These are phyloP conservation scores for Calycopis cecrops DNA, from an alignment of 1,140 invertebrate species.

Conservation along the genomic window DNA sequence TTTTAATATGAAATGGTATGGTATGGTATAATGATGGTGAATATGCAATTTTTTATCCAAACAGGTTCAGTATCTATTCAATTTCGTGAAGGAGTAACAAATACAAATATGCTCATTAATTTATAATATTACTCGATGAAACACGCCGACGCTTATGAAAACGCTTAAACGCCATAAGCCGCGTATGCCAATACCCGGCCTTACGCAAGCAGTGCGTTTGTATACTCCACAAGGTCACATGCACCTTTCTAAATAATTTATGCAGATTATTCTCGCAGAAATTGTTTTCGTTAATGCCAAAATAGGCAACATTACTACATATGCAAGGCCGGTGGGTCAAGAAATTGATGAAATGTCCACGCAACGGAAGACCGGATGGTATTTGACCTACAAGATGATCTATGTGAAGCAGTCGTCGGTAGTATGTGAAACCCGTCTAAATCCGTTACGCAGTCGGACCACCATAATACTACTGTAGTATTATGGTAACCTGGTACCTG, in stretches of 20 bases:
- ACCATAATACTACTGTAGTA: too few species aligned
- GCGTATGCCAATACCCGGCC: background rate
- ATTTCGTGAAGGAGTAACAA: too few species aligned
- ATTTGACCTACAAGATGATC: background rate
- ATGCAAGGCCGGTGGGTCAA: background rate
- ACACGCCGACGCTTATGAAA: too few species aligned
- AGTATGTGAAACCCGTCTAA: background rate
- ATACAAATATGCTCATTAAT: too few species aligned
- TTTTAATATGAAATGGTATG: too few species aligned
- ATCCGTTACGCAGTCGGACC: too few species aligned
- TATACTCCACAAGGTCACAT: conserved; percentile 4
- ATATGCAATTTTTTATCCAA: too few species aligned
- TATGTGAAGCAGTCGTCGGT: background rate
- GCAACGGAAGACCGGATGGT: background rate
- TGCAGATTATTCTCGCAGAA: background rate
- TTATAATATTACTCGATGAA: too few species aligned
- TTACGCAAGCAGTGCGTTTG: conserved; percentile 3
- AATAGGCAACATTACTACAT: background rate
- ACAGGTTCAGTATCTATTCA: too few species aligned
- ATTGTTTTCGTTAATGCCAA: background rate
- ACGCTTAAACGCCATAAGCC: background rate
- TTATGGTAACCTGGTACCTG: too few species aligned
- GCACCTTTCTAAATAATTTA: conserved; percentile 1
- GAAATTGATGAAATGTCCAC: background rate
- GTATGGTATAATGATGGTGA: too few species aligned